phyloP scores from a whole-genome alignment of 2,113 vertebrate genomes.

The Chauna torquata region DNA sequence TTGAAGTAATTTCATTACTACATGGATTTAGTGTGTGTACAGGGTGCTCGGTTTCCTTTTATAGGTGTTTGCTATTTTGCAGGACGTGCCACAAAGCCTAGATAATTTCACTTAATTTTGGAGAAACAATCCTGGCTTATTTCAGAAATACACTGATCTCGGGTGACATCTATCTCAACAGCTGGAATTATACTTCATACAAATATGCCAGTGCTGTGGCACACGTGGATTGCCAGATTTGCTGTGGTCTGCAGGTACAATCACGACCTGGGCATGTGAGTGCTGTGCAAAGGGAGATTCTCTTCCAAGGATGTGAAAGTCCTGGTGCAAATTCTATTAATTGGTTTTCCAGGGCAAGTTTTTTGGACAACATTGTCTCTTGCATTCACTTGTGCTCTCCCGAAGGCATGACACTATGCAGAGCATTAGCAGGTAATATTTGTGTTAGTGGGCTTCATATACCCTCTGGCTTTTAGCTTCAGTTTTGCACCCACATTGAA shows the following conservation, averaged over 20 bases:
- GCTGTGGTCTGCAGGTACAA: not conserved
- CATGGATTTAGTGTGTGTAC: not conserved
- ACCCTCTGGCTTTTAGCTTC: not conserved
- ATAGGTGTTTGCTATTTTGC: not conserved
- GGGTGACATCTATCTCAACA: not conserved
- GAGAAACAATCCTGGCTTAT: not conserved
- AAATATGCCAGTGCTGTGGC: not conserved
- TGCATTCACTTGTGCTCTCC: not conserved
- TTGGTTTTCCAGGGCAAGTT: not conserved
- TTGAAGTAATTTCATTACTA: not conserved
- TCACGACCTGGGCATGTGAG: not conserved
- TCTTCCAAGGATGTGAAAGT: not conserved
- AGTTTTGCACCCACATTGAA: slow-evolving; percentile 7
- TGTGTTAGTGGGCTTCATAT: not conserved
- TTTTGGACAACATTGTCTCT: not conserved
- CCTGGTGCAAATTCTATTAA: not conserved
- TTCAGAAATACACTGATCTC: not conserved
- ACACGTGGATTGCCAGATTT: not conserved
- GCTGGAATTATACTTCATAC: not conserved
- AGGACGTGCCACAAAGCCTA: not conserved
- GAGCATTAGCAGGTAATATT: not conserved
- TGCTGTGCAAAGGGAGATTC: not conserved
- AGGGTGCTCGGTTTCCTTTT: not conserved
- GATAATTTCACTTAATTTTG: not conserved
- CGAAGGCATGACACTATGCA: not conserved